phyloP scores from a whole-genome alignment of 2,888 invertebrate species.

The Phaedon cochleariae region DNA sequence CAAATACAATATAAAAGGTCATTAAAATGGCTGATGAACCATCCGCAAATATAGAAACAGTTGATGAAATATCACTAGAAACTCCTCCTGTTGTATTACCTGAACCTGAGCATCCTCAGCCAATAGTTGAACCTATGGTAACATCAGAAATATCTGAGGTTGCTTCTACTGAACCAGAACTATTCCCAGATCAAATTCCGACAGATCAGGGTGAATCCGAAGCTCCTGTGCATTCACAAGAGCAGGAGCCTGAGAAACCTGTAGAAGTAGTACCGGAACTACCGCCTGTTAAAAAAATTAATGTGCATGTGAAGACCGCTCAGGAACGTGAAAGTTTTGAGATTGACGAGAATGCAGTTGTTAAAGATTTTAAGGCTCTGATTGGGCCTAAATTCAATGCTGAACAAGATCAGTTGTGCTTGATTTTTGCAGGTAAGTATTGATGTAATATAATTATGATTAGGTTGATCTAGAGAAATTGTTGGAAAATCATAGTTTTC shows the following conservation, averaged over 20 bases:
- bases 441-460: background rate
- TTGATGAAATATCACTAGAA: conserved; percentile 35
- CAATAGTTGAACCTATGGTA: conserved; percentile 13
- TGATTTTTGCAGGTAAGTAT: conserved; percentile 90
- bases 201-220: background rate
- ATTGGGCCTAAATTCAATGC: conserved; percentile 86
- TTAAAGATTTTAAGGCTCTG: conserved; percentile 88
- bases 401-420: conserved; percentile 87
- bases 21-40: conserved; percentile 55
- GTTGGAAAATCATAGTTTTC: background rate
- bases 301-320: conserved; percentile 92
- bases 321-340: conserved; percentile 90
- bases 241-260: conserved; percentile 25
- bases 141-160: conserved; percentile 8
- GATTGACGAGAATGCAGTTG: conserved; percentile 83
- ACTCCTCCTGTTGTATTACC: conserved; percentile 25
- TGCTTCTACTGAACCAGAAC: conserved; percentile 8
- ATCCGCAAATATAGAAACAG: conserved; percentile 44
- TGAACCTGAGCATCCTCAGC: conserved; percentile 21
- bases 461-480: background rate
- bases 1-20: conserved; percentile 19
- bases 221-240: background rate
- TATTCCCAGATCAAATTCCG: background rate
- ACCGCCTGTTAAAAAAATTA: conserved; percentile 67
- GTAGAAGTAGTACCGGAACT: conserved; percentile 13